Conservation (phyloP, 2,113 vertebrate species). For the Pseudolaguvia tuberculata region DNA sequence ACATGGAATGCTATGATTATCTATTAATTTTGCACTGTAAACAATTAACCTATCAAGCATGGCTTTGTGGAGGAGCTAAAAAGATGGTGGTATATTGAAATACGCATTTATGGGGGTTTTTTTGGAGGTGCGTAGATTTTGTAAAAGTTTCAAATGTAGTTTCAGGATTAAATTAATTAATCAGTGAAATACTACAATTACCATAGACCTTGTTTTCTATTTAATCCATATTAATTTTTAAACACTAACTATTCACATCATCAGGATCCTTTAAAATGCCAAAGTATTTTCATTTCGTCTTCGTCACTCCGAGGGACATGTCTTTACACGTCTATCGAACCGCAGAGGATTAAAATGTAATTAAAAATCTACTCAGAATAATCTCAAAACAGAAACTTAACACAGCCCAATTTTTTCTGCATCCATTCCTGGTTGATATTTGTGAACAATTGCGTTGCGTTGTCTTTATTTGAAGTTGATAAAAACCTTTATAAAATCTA, state of each 20-base stretch:
- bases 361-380: conserved; percentile 14
- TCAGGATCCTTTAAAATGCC: neutral
- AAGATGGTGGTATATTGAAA: no score
- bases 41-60: no score
- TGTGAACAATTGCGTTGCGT: no score
- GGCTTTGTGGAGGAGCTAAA: no score
- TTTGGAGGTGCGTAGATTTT: no score
- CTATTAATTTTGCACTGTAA: no score
- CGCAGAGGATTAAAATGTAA: neutral
- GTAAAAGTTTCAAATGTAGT: neutral
- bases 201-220: neutral
- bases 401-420: neutral
- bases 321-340: neutral
- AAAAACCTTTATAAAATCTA: no score
- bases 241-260: neutral
- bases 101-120: no score
- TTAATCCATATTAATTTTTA: neutral
- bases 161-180: neutral
- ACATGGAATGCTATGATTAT: no score
- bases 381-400: neutral
- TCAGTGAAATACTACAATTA: neutral
- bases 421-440: neutral
- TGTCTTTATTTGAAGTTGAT: no score
- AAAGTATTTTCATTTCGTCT: neutral
- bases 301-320: neutral